Evolutionary conservation across 2,888 invertebrate genomes (phyloP).

Genomic region (Pardosa pseudoannulata): DNA sequence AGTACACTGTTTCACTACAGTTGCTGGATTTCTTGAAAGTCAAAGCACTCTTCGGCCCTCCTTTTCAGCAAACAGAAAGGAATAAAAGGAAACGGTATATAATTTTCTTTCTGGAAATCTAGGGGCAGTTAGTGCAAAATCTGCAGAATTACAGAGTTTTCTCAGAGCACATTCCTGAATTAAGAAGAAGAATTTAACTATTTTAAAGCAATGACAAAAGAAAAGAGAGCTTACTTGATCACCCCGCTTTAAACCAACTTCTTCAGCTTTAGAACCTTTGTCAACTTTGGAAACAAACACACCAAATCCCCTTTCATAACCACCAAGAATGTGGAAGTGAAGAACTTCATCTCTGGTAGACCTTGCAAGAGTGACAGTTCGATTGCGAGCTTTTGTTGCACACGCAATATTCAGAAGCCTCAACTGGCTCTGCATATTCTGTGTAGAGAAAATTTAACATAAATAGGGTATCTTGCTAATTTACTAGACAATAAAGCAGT

Average conservation of each 20-base stretch:
- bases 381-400: slow-evolving; percentile 94
- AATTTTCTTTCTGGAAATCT: too few relatives aligned
- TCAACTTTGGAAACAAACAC: slow-evolving; percentile 97
- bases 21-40: too few relatives aligned
- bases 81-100: too few relatives aligned
- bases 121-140: too few relatives aligned
- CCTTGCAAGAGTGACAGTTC: slow-evolving; percentile 93
- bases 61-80: too few relatives aligned
- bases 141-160: too few relatives aligned
- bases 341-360: slow-evolving; percentile 93
- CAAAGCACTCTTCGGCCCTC: too few relatives aligned
- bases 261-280: slow-evolving; percentile 93
- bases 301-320: slow-evolving; percentile 93
- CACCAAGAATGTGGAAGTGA: slow-evolving; percentile 95
- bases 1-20: too few relatives aligned
- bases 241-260: slow-evolving; percentile 95
- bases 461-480: too few relatives aligned
- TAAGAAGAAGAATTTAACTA: too few relatives aligned
- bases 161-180: too few relatives aligned
- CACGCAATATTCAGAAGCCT: slow-evolving; percentile 95
- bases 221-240: slow-evolving; percentile 83
- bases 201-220: slow-evolving; percentile 6
- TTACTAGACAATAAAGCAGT: neutral
- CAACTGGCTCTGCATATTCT: slow-evolving; percentile 86
- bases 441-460: slow-evolving; percentile 36